Base-by-base conservation (phyloP, 1,140 invertebrate species). In the Scaptomyza hsui region DNA sequence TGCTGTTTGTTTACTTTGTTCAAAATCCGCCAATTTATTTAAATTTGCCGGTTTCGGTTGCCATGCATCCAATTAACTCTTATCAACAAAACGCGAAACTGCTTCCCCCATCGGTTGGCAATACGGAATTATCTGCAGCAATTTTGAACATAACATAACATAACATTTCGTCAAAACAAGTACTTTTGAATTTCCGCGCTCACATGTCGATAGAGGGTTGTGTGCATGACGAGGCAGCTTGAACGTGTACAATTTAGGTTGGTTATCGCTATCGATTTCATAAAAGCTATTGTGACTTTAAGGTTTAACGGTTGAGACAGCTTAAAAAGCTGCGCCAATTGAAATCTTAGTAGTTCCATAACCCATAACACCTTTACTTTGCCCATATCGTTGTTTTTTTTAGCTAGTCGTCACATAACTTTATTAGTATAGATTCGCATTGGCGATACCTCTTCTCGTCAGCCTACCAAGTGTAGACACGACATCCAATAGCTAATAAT, bases 381-480 rank as follows among this genome's bases (percentile, higher is more conserved):
- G n/a, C n/a, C n/a, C n/a, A n/a, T n/a, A n/a, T n/a, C n/a, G n/a
- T n/a, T n/a, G n/a, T n/a, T n/a, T n/a, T n/a, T 57, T 9, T 12
- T 6, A 26, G n/a, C n/a, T 42, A 42, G 24, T 53, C 49, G 47
- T 67, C 56, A 76, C 70, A 80, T 49, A 81, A 81, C 78, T 80
- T 81, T 80, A 81, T 81, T 80, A 56, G 32, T 64, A 49, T 64
- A 35, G 45, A 7, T 76, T 76, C 72, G 77, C 72, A 68, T 45
- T 32, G 37, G 53, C 78, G 78, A 81, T 72, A 61, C 45, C 24
- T 42, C 15, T 60, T 68, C 21, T 44, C 56, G 53, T 69, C 67
- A 35, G 35, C 39, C 64, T 77, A 80, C 78, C 73, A 73, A 42
- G 78, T 81, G 77, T 60, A 59, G 78, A 77, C 61, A 35, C 24